phyloP scores from a whole-genome alignment of 2,113 vertebrate genomes.

The Colaptes auratus region DNA sequence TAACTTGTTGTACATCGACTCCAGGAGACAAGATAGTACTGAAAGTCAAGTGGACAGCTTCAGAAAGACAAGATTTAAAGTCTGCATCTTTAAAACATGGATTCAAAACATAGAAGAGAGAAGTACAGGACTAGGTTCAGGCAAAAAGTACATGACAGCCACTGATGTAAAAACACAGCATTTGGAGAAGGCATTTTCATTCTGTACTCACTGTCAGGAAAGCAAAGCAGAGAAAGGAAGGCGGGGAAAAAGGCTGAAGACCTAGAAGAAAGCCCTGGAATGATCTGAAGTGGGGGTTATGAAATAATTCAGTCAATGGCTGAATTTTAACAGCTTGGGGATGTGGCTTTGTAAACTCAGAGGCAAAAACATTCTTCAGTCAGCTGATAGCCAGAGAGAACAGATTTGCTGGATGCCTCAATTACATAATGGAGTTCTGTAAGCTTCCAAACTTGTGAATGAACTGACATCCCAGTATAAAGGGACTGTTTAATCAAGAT shows the following conservation, averaged over 20 bases:
- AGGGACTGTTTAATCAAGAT: conserved; percentile 8
- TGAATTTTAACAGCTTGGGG: not conserved
- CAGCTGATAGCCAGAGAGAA: not conserved
- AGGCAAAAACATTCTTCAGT: not conserved
- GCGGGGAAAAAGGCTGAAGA: not conserved
- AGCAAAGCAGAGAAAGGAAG: not conserved
- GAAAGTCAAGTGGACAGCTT: not conserved
- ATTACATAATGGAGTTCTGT: not conserved
- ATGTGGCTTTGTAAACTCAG: not conserved
- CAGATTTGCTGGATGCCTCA: not conserved
- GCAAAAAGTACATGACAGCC: not conserved
- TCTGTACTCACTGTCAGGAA: not conserved
- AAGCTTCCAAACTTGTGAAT: conserved; percentile 1
- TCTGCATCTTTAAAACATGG: not conserved
- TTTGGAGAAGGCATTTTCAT: not conserved
- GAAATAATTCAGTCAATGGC: not conserved
- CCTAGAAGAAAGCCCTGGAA: not conserved
- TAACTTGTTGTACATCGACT: not conserved
- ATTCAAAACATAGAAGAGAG: not conserved
- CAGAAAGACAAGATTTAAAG: not conserved
- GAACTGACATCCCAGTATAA: not conserved
- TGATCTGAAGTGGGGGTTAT: not conserved
- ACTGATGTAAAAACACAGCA: not conserved
- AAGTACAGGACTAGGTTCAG: not conserved
- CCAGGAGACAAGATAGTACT: not conserved